Percentiles rank a stretch among this genome's conserved stretches.
Evolutionary conservation across 2,888 invertebrate genomes (phyloP).

Genomic region (Torymus tubicola): DNA sequence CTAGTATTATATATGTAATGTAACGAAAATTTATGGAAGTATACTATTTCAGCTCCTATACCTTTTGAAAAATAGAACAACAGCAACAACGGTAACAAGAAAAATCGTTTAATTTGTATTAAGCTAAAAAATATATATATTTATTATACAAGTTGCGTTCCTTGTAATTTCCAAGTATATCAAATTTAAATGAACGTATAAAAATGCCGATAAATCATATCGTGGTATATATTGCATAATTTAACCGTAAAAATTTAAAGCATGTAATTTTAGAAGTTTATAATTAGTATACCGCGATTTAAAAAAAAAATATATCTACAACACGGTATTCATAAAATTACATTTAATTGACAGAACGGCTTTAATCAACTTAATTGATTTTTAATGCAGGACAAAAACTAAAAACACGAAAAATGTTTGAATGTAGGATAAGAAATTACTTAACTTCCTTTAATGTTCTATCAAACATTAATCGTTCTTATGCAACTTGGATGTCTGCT

Average conservation of each 20-base stretch:
- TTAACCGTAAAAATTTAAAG: too few relatives aligned
- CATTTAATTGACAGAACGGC: constrained; percentile 13
- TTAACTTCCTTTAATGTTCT: constrained; percentile 49
- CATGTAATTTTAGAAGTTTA: too few relatives aligned
- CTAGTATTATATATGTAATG: constrained; percentile 32
- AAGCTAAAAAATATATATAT: too few relatives aligned
- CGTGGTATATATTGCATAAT: too few relatives aligned
- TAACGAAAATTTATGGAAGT: constrained; percentile 50
- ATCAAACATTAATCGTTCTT: constrained; percentile 52
- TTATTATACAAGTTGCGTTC: too few relatives aligned
- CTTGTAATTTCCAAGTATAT: too few relatives aligned
- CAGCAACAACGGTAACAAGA: too few relatives aligned
- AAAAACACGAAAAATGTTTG: constrained; percentile 6
- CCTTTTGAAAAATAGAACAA: background rate
- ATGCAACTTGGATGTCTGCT: constrained; percentile 44
- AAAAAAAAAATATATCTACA: too few relatives aligned
- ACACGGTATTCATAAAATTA: background rate
- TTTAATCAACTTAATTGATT: background rate
- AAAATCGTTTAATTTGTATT: too few relatives aligned
- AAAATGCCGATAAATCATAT: too few relatives aligned
- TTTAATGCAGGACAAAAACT: constrained; percentile 7
- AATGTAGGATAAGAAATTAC: constrained; percentile 41
- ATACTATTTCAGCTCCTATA: constrained; percentile 25
- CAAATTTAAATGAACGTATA: too few relatives aligned
- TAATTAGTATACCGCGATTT: too few relatives aligned